Evolutionary conservation across 2,888 invertebrate genomes (phyloP).

Genomic region (Heteromurus nitidus): DNA sequence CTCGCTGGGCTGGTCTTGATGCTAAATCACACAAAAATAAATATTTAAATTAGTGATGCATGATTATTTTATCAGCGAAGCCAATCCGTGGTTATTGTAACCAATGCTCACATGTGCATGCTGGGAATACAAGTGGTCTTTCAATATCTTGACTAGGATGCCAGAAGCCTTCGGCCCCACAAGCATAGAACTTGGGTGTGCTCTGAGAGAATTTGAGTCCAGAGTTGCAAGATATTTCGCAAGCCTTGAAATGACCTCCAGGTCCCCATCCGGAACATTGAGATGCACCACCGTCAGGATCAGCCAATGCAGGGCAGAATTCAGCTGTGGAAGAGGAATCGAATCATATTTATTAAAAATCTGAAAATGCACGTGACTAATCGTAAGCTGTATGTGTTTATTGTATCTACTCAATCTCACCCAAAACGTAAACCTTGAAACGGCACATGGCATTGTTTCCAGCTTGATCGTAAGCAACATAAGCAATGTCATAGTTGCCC

Average conservation of each 20-base stretch:
- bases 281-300: conserved; percentile 94
- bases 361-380: conserved; percentile 20
- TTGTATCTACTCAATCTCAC: conserved; percentile 78
- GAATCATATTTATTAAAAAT: conserved; percentile 39
- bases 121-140: conserved; percentile 90
- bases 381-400: too few species aligned
- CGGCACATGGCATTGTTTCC: conserved; percentile 94
- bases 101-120: conserved; percentile 85
- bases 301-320: conserved; percentile 91
- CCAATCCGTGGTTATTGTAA: too few species aligned
- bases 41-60: too few species aligned
- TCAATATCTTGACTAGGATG: conserved; percentile 88
- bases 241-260: conserved; percentile 95
- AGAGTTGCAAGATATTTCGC: conserved; percentile 90
- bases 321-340: conserved; percentile 81
- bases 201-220: conserved; percentile 93
- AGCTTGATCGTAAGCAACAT: conserved; percentile 93
- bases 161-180: conserved; percentile 99
- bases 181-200: conserved; percentile 97
- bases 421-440: conserved; percentile 91
- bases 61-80: too few species aligned
- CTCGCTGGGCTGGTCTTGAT: conserved; percentile 92
- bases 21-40: conserved; percentile 77
- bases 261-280: conserved; percentile 78
- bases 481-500: conserved; percentile 94